Conservation (phyloP, 2,113 vertebrate species). For the Laticauda colubrina region DNA sequence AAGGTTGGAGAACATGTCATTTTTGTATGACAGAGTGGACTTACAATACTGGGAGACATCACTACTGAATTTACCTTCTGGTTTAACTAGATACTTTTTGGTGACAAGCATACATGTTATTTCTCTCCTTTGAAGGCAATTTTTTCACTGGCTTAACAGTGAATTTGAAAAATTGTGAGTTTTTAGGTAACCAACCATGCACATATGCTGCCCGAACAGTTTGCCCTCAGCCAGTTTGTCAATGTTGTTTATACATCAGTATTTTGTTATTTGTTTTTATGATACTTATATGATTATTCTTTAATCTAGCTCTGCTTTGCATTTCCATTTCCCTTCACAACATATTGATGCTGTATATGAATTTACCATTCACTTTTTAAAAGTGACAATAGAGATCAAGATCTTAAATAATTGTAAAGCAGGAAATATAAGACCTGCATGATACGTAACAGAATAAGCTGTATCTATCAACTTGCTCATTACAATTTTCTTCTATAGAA, state of each 20-base stretch:
- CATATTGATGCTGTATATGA: neutral
- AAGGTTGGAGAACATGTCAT: neutral
- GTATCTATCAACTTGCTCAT: neutral
- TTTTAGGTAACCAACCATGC: neutral
- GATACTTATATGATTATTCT: neutral
- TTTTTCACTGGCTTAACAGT: neutral
- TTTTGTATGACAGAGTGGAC: neutral
- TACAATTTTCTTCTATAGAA: neutral
- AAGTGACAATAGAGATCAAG: neutral
- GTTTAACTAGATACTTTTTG: neutral
- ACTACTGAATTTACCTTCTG: neutral
- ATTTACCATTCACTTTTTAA: neutral
- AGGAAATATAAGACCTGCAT: neutral
- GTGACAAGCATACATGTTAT: neutral
- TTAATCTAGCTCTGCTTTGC: neutral
- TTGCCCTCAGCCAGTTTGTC: neutral
- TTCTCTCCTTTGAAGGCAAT: neutral
- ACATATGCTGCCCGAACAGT: neutral
- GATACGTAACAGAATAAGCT: neutral
- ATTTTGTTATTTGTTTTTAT: neutral
- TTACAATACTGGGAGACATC: neutral
- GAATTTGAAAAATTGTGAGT: neutral
- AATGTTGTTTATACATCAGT: neutral
- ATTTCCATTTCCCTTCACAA: neutral
- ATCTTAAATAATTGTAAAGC: neutral